phyloP scores from a whole-genome alignment of 2,113 vertebrate species.

The Ciconia boyciana region DNA sequence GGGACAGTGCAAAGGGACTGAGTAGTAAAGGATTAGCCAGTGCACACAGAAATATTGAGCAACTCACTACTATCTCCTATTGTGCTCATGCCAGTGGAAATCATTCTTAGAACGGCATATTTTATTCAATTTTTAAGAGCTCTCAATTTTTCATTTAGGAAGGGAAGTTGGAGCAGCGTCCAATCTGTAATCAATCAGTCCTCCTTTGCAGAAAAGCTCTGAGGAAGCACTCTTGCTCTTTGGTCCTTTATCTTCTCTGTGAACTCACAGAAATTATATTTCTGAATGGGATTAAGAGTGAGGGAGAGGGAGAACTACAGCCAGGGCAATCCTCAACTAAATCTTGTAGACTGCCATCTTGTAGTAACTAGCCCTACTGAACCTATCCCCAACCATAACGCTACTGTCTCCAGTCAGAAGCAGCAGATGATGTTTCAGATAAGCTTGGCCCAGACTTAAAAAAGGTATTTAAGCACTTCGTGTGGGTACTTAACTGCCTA shows the following conservation, averaged over 20 bases:
- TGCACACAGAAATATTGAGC: slow-evolving; percentile 15
- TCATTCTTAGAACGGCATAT: slow-evolving; percentile 56
- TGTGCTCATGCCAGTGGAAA: slow-evolving; percentile 59
- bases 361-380: neutral
- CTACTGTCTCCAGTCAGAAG: neutral
- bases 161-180: slow-evolving; percentile 63
- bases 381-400: neutral
- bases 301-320: neutral
- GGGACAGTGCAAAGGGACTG: neutral
- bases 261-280: slow-evolving; percentile 51
- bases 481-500: neutral
- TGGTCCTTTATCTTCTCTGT: slow-evolving; percentile 41
- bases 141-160: slow-evolving; percentile 74
- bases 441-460: neutral
- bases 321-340: neutral
- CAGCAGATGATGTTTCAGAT: neutral
- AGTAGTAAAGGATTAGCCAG: slow-evolving; percentile 48
- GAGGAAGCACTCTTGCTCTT: slow-evolving; percentile 46
- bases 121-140: slow-evolving; percentile 77
- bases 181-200: slow-evolving; percentile 69
- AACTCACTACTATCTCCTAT: slow-evolving; percentile 51
- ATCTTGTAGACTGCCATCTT: fast-evolving
- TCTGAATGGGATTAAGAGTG: slow-evolving; percentile 12
- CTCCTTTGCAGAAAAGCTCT: slow-evolving; percentile 30
- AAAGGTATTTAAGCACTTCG: neutral